Evolutionary conservation across 2,888 invertebrate genomes (phyloP).

Genomic region (Perizoma flavofasciatum): DNA sequence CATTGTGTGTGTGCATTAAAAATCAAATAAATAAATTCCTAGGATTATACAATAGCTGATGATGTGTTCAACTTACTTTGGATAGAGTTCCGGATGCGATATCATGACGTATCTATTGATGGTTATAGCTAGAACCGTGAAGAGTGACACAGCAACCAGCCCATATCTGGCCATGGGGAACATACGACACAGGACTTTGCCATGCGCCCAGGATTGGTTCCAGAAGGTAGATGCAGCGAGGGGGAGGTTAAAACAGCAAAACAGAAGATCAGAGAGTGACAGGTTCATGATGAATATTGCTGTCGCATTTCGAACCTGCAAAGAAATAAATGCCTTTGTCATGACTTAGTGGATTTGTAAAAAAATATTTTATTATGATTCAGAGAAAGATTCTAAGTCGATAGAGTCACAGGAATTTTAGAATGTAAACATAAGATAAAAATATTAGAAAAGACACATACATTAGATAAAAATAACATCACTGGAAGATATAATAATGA

Average conservation of each 20-base stretch:
- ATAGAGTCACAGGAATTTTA: neutral
- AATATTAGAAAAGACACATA: too few relatives aligned
- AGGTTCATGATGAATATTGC: conserved; percentile 93
- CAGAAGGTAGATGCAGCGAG: conserved; percentile 90
- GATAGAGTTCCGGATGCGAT: conserved; percentile 90
- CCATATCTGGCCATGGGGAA: conserved; percentile 90
- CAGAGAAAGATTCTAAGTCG: neutral
- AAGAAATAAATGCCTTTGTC: conserved; percentile 28
- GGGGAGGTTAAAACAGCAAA: conserved; percentile 92
- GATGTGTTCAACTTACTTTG: conserved; percentile 82
- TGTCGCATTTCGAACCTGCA: conserved; percentile 91
- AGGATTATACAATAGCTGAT: too few relatives aligned
- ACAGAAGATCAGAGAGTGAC: conserved; percentile 90
- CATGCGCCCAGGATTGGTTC: conserved; percentile 88
- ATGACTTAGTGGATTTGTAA: neutral
- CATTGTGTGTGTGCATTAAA: too few relatives aligned
- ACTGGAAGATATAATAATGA: neutral
- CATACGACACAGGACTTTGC: conserved; percentile 86
- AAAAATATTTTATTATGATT: conserved; percentile 9
- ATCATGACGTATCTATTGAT: conserved; percentile 94
- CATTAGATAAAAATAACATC: neutral
- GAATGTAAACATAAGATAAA: neutral
- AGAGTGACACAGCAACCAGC: conserved; percentile 90
- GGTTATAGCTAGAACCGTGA: conserved; percentile 91
- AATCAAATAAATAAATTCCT: too few relatives aligned